Conservation (phyloP, 2,888 invertebrate species). For the Rhabditoides inermis region DNA sequence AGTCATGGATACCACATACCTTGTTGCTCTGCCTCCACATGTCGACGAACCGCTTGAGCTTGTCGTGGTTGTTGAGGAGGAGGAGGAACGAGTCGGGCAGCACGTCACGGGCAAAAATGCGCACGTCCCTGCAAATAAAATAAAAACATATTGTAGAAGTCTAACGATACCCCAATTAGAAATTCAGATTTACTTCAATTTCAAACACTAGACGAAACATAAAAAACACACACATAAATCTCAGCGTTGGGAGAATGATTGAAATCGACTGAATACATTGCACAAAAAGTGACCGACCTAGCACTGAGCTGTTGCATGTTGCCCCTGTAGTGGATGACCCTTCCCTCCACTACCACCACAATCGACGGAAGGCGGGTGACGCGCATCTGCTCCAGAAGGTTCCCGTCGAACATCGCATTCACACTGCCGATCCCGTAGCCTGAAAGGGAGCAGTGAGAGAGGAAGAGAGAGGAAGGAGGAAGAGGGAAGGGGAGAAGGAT, state of each 20-base stretch:
- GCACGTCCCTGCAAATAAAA: slow-evolving; percentile 33
- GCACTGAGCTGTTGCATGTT: slow-evolving; percentile 27
- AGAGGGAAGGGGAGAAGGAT: not conserved
- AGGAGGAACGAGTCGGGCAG: slow-evolving; percentile 50
- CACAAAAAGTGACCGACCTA: slow-evolving; percentile 16
- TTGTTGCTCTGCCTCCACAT: slow-evolving; percentile 42
- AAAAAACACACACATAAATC: not conserved
- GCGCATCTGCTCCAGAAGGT: slow-evolving; percentile 52
- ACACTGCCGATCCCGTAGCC: slow-evolving; percentile 56
- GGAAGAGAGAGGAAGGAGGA: not conserved
- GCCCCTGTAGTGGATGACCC: slow-evolving; percentile 49
- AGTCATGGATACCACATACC: no score
- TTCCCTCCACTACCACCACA: slow-evolving; percentile 54
- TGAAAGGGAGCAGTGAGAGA: slow-evolving; percentile 17
- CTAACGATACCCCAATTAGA: not conserved
- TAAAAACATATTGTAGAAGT: not conserved
- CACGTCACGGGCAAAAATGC: slow-evolving; percentile 51
- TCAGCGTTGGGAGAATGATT: not conserved
- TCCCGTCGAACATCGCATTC: slow-evolving; percentile 53
- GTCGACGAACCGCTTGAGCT: slow-evolving; percentile 40
- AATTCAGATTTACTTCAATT: not conserved
- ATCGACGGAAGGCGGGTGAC: slow-evolving; percentile 53
- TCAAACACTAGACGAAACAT: no score
- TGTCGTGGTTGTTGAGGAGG: slow-evolving; percentile 22
- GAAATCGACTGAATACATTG: not conserved